These are phyloP conservation scores for Anthopleura sola DNA, from an alignment of 64 coral and sea anemone species.

Conservation along the genomic window DNA sequence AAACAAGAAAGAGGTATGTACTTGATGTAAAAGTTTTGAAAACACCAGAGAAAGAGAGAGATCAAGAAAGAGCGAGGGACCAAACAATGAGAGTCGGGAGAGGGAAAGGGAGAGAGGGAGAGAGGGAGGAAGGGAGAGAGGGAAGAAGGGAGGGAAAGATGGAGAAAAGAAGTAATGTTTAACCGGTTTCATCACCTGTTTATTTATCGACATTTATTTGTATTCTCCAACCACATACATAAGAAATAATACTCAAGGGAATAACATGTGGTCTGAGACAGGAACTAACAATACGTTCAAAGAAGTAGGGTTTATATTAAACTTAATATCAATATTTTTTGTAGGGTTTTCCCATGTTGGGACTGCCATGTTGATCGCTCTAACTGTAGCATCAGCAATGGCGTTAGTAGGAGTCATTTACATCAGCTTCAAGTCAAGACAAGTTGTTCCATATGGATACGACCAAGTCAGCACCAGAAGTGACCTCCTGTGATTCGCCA, in stretches of 20 bases:
- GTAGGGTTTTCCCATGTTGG: constrained; percentile 18
- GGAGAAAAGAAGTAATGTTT: neutral
- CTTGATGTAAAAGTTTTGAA: neutral
- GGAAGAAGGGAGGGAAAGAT: neutral
- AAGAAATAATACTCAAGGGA: neutral
- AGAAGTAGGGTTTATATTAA: too few species aligned
- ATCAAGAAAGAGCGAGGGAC: too few species aligned
- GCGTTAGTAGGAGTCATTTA: constrained; percentile 66
- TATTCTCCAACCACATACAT: too few species aligned
- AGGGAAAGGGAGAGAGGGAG: neutral
- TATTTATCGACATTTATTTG: too few species aligned
- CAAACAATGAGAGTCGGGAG: neutral
- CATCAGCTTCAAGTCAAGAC: constrained; percentile 41
- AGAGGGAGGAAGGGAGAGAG: neutral
- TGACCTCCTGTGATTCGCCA: neutral
- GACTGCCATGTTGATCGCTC: constrained; percentile 44
- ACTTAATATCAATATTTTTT: neutral
- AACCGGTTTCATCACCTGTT: too few species aligned
- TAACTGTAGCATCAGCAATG: constrained; percentile 72
- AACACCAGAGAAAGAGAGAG: neutral
- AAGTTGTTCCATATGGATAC: constrained; percentile 3
- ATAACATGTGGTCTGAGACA: neutral
- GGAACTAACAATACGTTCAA: too few species aligned
- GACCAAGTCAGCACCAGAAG: constrained; percentile 1
- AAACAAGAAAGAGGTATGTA: neutral